Evolutionary conservation across 2,113 vertebrate genomes (phyloP).

Genomic region (Formicarius rufipectus): DNA sequence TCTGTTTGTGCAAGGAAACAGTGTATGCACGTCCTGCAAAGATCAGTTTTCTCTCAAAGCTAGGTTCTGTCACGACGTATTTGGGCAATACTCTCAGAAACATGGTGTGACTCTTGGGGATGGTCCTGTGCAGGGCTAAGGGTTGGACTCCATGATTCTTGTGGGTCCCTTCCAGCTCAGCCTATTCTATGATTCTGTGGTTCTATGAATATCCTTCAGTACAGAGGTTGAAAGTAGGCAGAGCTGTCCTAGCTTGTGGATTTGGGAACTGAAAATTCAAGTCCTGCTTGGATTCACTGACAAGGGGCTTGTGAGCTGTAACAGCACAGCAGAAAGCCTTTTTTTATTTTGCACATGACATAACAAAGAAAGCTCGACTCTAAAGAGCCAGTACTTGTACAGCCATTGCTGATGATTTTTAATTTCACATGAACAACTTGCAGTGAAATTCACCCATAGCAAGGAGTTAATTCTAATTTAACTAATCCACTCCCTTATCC

Average conservation of each 20-base stretch:
- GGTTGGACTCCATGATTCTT: too few relatives aligned
- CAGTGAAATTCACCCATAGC: neutral
- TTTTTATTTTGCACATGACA: neutral
- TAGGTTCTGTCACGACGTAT: neutral
- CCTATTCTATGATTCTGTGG: neutral
- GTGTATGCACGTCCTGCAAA: accelerated
- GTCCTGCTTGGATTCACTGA: neutral
- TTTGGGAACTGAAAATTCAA: neutral
- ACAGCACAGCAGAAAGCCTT: neutral
- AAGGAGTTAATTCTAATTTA: neutral
- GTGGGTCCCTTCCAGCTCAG: neutral
- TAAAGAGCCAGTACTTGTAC: neutral
- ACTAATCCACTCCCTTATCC: neutral
- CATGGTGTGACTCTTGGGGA: neutral
- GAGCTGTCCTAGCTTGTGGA: neutral
- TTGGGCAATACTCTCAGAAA: neutral
- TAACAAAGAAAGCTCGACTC: neutral
- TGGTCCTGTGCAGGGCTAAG: neutral
- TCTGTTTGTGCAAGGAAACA: neutral
- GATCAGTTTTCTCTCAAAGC: neutral
- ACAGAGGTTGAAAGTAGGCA: neutral
- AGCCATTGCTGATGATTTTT: neutral
- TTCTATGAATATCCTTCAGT: neutral
- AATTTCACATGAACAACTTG: neutral
- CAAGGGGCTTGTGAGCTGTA: neutral